Conservation (phyloP, 2,888 invertebrate species). For the Metellina segmentata region DNA sequence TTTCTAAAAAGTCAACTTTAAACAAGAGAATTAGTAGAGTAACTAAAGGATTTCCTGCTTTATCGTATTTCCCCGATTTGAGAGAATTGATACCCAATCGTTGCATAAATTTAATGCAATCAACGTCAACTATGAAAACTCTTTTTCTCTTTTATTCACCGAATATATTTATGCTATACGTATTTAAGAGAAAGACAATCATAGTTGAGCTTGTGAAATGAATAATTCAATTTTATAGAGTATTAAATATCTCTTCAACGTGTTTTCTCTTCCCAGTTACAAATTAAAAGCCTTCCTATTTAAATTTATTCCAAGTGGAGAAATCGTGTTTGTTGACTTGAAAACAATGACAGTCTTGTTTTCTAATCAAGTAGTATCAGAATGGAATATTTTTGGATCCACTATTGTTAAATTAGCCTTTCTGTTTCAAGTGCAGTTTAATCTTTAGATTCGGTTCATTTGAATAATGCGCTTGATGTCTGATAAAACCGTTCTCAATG, state of each 20-base stretch:
- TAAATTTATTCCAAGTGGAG: not conserved
- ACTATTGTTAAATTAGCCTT: not conserved
- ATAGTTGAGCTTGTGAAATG: not conserved
- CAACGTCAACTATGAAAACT: not conserved
- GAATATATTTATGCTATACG: no score
- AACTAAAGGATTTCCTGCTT: not conserved
- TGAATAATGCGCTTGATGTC: no score
- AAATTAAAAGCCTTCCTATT: not conserved
- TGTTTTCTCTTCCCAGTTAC: not conserved
- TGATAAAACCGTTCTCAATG: no score
- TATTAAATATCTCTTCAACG: not conserved
- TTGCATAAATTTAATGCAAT: not conserved
- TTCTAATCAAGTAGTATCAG: not conserved
- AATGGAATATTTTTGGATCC: not conserved
- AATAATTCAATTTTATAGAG: not conserved
- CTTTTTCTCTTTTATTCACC: no score
- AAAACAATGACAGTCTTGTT: not conserved
- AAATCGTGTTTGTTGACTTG: not conserved
- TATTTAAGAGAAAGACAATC: no score
- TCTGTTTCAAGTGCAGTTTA: no score
- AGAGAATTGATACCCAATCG: not conserved
- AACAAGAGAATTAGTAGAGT: not conserved
- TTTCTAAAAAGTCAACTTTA: not conserved
- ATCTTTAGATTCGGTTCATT: no score
- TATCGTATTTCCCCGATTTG: not conserved